Conservation (phyloP, 2,113 vertebrate species). For the Sapayoa aenigma region DNA sequence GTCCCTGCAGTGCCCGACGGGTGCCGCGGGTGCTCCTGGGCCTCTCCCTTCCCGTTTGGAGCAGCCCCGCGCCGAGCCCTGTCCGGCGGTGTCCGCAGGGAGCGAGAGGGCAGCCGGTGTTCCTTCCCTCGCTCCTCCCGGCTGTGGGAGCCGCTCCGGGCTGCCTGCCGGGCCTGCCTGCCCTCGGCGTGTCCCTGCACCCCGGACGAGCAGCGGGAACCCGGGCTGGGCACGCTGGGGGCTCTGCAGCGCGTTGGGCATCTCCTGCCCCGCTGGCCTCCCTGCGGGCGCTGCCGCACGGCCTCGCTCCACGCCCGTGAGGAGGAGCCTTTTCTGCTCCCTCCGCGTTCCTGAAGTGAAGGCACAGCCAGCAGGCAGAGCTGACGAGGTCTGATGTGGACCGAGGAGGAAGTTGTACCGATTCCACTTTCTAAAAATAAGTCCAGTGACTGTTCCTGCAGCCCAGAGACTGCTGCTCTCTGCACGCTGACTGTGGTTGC, state of each 20-base stretch:
- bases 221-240: too few species aligned
- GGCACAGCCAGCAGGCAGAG: not conserved
- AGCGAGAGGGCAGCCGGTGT: too few species aligned
- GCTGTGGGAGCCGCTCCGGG: too few species aligned
- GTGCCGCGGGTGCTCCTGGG: not conserved
- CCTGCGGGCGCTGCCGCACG: too few species aligned
- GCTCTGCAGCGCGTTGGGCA: not conserved
- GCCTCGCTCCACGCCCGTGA: too few species aligned
- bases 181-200: too few species aligned
- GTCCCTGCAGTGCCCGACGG: not conserved
- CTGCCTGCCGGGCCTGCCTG: too few species aligned
- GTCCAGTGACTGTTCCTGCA: rapidly evolving
- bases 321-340: too few species aligned
- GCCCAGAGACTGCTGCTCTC: not conserved
- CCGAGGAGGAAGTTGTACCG: not conserved
- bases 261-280: not conserved
- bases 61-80: not conserved
- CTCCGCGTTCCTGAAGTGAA: rapidly evolving
- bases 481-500: not conserved
- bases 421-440: constrained; percentile 46
- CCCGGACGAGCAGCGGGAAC: too few species aligned
- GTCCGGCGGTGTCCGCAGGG: too few species aligned
- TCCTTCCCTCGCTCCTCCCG: too few species aligned
- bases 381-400: not conserved
- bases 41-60: not conserved